A percentile compares a stretch with the other conserved stretches of the same genome.
Conservation (phyloP, 1,140 invertebrate genomes). For the Drosophila pachea region DNA sequence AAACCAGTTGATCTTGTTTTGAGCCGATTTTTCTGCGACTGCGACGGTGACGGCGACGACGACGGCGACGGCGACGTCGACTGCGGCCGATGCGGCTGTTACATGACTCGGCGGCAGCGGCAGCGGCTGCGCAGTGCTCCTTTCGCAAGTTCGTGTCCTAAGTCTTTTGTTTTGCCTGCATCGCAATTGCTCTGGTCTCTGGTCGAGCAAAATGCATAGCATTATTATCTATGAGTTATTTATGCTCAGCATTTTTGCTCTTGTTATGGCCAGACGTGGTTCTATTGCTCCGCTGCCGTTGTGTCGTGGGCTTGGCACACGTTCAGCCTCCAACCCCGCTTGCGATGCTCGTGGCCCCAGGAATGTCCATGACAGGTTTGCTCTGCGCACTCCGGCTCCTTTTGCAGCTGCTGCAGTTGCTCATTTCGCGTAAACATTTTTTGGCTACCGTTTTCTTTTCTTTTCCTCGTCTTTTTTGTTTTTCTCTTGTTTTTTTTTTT, state of each 20-base stretch:
- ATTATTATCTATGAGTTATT: conserved; percentile 76
- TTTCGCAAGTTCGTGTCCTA: conserved; percentile 71
- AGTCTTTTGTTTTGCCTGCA: conserved; percentile 72
- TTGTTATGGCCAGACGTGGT: conserved; percentile 60
- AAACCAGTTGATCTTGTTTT: conserved; percentile 76
- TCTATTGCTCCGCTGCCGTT: conserved; percentile 3
- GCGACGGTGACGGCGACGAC: conserved; percentile 2
- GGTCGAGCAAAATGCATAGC: conserved; percentile 46
- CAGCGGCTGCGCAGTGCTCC: conserved; percentile 36
- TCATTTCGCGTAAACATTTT: conserved; percentile 28
- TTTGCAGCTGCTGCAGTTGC: conserved; percentile 52
- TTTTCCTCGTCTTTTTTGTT: neutral
- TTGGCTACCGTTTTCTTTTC: conserved; percentile 56
- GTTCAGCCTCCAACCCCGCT: conserved; percentile 48
- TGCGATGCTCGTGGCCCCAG: conserved; percentile 21
- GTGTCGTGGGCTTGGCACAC: conserved; percentile 70
- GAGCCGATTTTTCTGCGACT: conserved; percentile 44
- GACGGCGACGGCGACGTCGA: neutral
- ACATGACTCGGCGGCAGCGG: conserved; percentile 43
- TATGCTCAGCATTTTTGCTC: conserved; percentile 67
- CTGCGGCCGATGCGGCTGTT: conserved; percentile 29
- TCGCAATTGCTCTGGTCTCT: conserved; percentile 40
- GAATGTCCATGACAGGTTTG: conserved; percentile 39
- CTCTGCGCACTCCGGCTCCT: conserved; percentile 10
- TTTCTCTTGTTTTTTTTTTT: conserved; percentile 1